Percentiles rank a stretch among this genome's conserved stretches.
phyloP scores from a whole-genome alignment of 1,140 invertebrate species.

The Eurosta solidaginis region DNA sequence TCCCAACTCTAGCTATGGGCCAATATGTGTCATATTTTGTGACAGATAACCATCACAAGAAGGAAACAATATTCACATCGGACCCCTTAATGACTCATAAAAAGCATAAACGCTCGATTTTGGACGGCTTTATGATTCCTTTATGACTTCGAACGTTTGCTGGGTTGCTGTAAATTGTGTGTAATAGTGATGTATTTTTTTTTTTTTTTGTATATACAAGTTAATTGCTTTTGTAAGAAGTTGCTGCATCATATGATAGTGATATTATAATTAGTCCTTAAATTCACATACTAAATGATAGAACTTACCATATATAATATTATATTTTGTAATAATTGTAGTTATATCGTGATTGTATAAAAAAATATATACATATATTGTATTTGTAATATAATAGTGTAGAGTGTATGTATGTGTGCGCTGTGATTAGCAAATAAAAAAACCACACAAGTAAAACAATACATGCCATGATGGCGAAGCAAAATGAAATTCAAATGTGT shows the following conservation, averaged over 20 bases:
- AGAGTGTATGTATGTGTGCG: too few species aligned
- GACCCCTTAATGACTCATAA: too few species aligned
- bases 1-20: too few species aligned
- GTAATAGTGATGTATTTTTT: background rate
- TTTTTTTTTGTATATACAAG: constrained; percentile 1
- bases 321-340: constrained; percentile 29
- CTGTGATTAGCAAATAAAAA: background rate
- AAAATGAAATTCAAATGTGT: background rate
- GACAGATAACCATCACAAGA: too few species aligned
- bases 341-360: background rate
- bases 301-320: background rate
- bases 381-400: background rate
- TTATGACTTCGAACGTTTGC: too few species aligned
- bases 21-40: too few species aligned
- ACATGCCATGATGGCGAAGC: background rate
- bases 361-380: background rate
- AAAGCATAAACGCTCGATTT: too few species aligned
- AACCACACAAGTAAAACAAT: background rate
- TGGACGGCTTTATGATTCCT: too few species aligned
- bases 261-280: too few species aligned
- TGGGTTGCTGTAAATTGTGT: constrained; percentile 13
- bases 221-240: constrained; percentile 3
- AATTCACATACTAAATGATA: background rate
- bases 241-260: background rate
- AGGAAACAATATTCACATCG: too few species aligned